Percentiles rank a stretch among this genome's conserved stretches.
These are phyloP conservation scores for Euzophera pinguis DNA, from an alignment of 2,888 invertebrate species.

Conservation along the genomic window DNA sequence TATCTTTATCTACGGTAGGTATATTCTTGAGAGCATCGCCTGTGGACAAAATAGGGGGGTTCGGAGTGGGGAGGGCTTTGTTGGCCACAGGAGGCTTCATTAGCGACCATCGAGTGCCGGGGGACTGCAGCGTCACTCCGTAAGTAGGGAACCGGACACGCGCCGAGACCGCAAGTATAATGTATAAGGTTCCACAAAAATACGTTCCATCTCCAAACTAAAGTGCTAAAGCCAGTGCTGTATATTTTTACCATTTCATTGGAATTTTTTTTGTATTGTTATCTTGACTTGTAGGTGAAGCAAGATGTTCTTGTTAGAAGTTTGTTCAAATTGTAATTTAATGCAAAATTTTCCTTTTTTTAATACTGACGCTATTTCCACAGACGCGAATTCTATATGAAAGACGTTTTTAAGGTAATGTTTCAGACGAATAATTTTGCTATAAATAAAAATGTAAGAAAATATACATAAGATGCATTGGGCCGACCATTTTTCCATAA, in stretches of 20 bases:
- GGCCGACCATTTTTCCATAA: conserved; percentile 9
- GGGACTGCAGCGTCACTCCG: conserved; percentile 51
- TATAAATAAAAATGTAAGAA: conserved; percentile 3
- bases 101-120: conserved; percentile 44
- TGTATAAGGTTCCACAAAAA: conserved; percentile 22
- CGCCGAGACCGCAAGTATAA: conserved; percentile 17
- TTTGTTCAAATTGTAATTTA: no score
- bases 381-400: not conserved
- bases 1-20: conserved; percentile 20
- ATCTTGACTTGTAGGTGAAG: not conserved
- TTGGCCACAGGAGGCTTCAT: conserved; percentile 62
- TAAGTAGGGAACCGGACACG: conserved; percentile 26
- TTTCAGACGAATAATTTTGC: conserved; percentile 2
- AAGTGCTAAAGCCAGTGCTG: conserved; percentile 1
- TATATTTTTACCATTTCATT: conserved; percentile 9
- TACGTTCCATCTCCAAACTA: conserved; percentile 11
- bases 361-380: not conserved
- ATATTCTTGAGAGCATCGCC: conserved; percentile 35
- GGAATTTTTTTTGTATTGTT: conserved; percentile 3
- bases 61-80: conserved; percentile 34
- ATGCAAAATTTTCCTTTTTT: not conserved
- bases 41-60: conserved; percentile 32
- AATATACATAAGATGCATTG: conserved; percentile 7
- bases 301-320: no score
- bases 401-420: conserved; percentile 5